These are phyloP conservation scores for Paradoxurus hermaphroditus DNA, from an alignment of 2,113 vertebrate species.

Conservation along the genomic window DNA sequence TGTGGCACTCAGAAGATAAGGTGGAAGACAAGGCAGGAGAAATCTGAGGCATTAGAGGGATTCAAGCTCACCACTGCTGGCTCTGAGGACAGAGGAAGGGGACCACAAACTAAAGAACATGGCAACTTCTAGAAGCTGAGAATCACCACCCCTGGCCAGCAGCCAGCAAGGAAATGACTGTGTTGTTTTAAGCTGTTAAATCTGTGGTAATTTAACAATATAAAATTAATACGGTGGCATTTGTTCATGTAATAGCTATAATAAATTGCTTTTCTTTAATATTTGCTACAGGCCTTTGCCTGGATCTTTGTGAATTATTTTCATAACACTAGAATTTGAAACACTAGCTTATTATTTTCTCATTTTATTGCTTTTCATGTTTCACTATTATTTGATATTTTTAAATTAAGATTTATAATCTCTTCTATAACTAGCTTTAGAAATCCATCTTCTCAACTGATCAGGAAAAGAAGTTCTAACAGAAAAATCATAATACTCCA, in stretches of 20 bases:
- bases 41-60: not conserved
- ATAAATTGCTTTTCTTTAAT: not conserved
- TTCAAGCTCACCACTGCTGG: not conserved
- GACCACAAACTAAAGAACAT: not conserved
- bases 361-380: not conserved
- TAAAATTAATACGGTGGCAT: not conserved
- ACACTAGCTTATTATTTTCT: not conserved
- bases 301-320: not conserved
- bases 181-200: not conserved
- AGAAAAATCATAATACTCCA: not conserved
- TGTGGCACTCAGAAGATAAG: not conserved
- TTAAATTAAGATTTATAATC: not conserved
- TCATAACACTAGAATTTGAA: not conserved
- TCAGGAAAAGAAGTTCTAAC: not conserved
- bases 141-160: not conserved
- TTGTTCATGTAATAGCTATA: not conserved
- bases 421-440: not conserved
- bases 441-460: not conserved
- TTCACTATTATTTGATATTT: not conserved
- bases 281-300: not conserved
- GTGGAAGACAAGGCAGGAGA: not conserved
- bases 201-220: not conserved
- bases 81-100: not conserved
- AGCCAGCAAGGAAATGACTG: not conserved
- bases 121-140: not conserved